A percentile compares a stretch with the other conserved stretches of the same genome.
Conservation (phyloP, 2,888 invertebrate genomes). For the Pammene aurita region DNA sequence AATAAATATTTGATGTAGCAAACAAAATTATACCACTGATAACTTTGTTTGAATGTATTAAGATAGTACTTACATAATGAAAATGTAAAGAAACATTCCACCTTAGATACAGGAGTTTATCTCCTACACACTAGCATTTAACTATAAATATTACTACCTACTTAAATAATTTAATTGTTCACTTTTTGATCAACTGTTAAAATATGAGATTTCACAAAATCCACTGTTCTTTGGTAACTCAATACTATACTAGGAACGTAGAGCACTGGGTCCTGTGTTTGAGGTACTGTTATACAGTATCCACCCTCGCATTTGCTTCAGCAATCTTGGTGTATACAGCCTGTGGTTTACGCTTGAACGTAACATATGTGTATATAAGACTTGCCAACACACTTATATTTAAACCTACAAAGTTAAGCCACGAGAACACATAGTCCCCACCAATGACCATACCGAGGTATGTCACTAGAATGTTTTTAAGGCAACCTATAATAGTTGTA, state of each 20-base stretch:
- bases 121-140: neutral
- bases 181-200: slow-evolving; percentile 34
- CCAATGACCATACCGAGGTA: slow-evolving; percentile 99
- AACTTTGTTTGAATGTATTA: too few relatives aligned
- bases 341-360: slow-evolving; percentile 86
- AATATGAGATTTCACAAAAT: slow-evolving; percentile 33
- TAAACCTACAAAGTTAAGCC: slow-evolving; percentile 97
- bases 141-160: neutral
- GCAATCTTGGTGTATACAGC: slow-evolving; percentile 61
- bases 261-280: slow-evolving; percentile 55
- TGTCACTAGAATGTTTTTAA: slow-evolving; percentile 98
- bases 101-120: too few relatives aligned
- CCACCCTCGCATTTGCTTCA: slow-evolving; percentile 64
- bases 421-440: slow-evolving; percentile 98
- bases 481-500: slow-evolving; percentile 98
- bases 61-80: neutral
- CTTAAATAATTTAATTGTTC: slow-evolving; percentile 20
- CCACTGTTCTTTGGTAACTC: slow-evolving; percentile 65
- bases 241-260: slow-evolving; percentile 57
- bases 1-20: too few relatives aligned
- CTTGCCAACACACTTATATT: slow-evolving; percentile 96
- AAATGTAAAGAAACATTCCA: slow-evolving; percentile 9
- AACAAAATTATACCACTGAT: too few relatives aligned
- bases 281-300: slow-evolving; percentile 67
- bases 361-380: slow-evolving; percentile 93